Percentiles rank a stretch among this genome's conserved stretches.
Evolutionary conservation across 2,797 vertebrate genomes (phyloP).

Genomic region (Lagorchestes hirsutus): DNA sequence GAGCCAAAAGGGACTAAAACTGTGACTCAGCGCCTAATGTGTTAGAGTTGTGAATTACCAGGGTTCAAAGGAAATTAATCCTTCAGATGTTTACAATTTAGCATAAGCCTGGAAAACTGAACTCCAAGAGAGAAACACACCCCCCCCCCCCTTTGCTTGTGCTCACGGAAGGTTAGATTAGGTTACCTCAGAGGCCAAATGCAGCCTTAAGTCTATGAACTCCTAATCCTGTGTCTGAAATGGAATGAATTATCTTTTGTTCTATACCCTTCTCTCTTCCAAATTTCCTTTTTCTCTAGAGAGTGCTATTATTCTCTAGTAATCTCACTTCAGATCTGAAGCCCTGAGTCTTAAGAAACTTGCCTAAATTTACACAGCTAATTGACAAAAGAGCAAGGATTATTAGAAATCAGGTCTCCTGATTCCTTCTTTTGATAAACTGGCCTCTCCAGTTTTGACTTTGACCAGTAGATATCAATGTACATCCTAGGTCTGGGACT

Average conservation of each 20-base stretch:
- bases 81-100: too few relatives aligned
- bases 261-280: background rate
- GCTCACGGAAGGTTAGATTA: background rate
- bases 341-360: background rate
- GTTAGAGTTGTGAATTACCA: too few relatives aligned
- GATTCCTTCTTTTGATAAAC: background rate
- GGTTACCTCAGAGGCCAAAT: background rate
- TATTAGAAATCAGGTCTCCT: background rate
- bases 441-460: background rate
- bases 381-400: background rate
- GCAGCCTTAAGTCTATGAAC: background rate
- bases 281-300: background rate
- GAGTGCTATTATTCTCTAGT: background rate
- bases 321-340: background rate
- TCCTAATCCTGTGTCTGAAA: background rate
- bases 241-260: background rate
- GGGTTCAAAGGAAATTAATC: too few relatives aligned
- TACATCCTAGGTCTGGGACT: background rate
- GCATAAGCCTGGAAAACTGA: too few relatives aligned
- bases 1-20: too few relatives aligned
- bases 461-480: background rate
- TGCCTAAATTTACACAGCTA: background rate
- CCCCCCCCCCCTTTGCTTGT: too few relatives aligned
- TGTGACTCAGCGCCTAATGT: too few relatives aligned
- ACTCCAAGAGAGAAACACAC: too few relatives aligned